phyloP scores from a whole-genome alignment of 2,888 invertebrate genomes.

The Agrochola macilenta region DNA sequence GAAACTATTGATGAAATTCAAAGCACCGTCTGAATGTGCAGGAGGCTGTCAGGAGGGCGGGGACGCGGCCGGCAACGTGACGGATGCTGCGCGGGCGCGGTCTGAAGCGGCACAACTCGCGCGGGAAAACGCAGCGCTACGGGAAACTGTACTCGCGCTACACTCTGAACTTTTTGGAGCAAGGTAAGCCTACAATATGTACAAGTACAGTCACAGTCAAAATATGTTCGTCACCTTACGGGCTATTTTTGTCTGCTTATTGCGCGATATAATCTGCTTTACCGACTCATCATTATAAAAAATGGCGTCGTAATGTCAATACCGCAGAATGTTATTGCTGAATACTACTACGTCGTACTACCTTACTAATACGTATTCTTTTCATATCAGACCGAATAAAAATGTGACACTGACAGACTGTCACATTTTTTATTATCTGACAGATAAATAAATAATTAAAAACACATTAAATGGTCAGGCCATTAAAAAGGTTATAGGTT shows the following conservation, averaged over 20 bases:
- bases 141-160: slow-evolving; percentile 93
- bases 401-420: background rate
- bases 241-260: background rate
- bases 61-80: slow-evolving; percentile 77
- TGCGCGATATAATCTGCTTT: background rate
- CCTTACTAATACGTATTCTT: too few species aligned
- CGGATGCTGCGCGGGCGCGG: slow-evolving; percentile 90
- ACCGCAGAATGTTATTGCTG: background rate
- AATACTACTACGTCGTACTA: too few species aligned
- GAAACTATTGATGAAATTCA: slow-evolving; percentile 9
- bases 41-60: slow-evolving; percentile 82
- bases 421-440: too few species aligned
- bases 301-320: background rate
- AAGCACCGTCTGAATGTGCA: slow-evolving; percentile 56
- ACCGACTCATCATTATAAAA: background rate
- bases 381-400: background rate
- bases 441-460: too few species aligned
- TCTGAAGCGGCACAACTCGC: slow-evolving; percentile 91
- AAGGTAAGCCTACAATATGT: slow-evolving; percentile 75
- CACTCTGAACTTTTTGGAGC: slow-evolving; percentile 96
- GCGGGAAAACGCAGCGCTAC: slow-evolving; percentile 92
- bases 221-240: background rate
- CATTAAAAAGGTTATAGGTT: background rate
- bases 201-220: background rate
- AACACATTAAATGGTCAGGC: background rate